Conservation (phyloP, 2,113 vertebrate species). For the Typhlomys cinereus region DNA sequence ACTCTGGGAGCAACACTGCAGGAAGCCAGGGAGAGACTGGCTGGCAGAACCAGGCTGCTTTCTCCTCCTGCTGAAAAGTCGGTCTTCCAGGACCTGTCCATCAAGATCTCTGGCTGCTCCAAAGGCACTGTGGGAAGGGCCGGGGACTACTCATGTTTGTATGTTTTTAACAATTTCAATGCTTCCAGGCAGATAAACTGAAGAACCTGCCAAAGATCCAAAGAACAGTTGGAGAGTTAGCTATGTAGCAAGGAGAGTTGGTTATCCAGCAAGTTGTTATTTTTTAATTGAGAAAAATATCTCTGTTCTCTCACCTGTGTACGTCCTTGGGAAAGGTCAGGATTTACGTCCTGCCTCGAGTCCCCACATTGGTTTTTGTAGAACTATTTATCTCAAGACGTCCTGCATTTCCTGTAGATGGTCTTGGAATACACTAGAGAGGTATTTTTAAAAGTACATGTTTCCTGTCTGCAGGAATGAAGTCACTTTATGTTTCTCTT, state of each 20-base stretch:
- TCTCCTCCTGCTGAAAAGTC: not conserved
- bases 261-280: too few species aligned
- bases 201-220: not conserved
- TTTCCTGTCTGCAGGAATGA: not conserved
- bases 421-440: not conserved
- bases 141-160: too few species aligned
- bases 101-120: not conserved
- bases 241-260: too few species aligned
- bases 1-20: not conserved
- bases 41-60: not conserved
- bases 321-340: too few species aligned
- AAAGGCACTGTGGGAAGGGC: not conserved
- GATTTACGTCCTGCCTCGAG: not conserved
- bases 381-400: rapidly evolving
- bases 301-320: not conserved
- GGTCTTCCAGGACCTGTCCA: too few species aligned
- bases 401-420: too few species aligned
- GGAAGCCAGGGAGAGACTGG: not conserved
- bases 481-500: not conserved
- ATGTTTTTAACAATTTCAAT: not conserved
- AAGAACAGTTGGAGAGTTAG: not conserved
- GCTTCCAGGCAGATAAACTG: not conserved
- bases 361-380: rapidly evolving
- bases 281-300: not conserved
- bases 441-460: not conserved